Base-by-base conservation (phyloP, 2,797 vertebrate species). In the Pelodytes ibericus region DNA sequence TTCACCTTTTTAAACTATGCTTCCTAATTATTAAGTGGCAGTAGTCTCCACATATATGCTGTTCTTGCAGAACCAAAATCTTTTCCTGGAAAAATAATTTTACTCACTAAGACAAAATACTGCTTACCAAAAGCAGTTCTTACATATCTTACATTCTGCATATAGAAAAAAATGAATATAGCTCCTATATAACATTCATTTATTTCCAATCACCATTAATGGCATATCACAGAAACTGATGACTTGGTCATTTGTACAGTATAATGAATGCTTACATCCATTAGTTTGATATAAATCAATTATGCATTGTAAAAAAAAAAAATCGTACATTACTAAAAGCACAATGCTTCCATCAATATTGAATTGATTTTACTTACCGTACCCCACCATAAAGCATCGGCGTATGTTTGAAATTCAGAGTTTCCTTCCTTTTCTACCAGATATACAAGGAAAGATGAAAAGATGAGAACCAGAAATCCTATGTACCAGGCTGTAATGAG, bases 401-500 rank as follows among this genome's bases (percentile, higher is more conserved):
- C 96, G 24, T 99, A 99, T 29, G 97, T 99, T 59, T 95, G 95
- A 88, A 99, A 99, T 26, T 99, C 93, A 7, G 91, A 93, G 87
- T 99, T 99, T 88, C 89, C 90, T 88, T 99, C 96, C 82, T 98
- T 98, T 89, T 99, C 97, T 91, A 98, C 97, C 81, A 99, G 91
- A 87, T 99, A 99, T 87, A 99, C 96, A 74, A 99, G 95, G 87
- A 99, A 99, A 4, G 97, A 99, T 22, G 97, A 99, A 92, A 99
- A 99, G 87, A 99, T 99, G 83, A 99, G 96, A 49, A 98, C 97
- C 88, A 99, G 87, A 91, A 99, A 99, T 86, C 97, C 97, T 81
- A 99, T 99, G 91, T 99, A 99, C 97, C 97, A 99, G 82, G 97
- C 97, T 2, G 97, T 99, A 78, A 98, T 97, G 89, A 99, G 92